These are phyloP conservation scores for Eremobia ochroleuca DNA, from an alignment of 2,888 invertebrate species.

Conservation along the genomic window DNA sequence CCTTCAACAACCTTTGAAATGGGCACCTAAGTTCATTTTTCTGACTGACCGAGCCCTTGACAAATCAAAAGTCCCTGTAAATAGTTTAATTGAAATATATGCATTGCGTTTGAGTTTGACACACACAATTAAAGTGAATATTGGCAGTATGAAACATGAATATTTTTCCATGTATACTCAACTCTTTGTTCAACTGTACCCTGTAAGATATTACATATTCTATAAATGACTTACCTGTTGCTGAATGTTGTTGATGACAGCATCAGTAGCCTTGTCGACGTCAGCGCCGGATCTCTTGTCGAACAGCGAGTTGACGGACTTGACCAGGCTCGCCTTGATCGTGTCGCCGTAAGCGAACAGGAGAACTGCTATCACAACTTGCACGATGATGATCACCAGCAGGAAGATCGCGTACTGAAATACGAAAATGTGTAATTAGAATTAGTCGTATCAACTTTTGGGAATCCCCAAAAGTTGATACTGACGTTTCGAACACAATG, in stretches of 20 bases:
- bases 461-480: too few relatives aligned
- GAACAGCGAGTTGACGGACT: conserved; percentile 78
- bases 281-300: conserved; percentile 71
- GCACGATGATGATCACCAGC: conserved; percentile 93
- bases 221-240: conserved; percentile 82
- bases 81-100: neutral
- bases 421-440: conserved; percentile 32
- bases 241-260: conserved; percentile 92
- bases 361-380: conserved; percentile 93
- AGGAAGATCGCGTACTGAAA: conserved; percentile 94
- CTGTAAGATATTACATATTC: neutral
- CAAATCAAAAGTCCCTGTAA: neutral
- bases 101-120: neutral
- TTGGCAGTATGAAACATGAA: neutral
- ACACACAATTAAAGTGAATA: neutral
- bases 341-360: conserved; percentile 92
- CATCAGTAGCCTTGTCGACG: conserved; percentile 84
- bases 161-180: neutral
- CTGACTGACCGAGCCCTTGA: neutral
- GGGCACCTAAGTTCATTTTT: neutral
- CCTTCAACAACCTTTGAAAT: too few relatives aligned
- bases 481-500: too few relatives aligned
- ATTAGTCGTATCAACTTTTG: neutral
- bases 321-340: conserved; percentile 87
- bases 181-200: neutral